A percentile compares a stretch with the other conserved stretches of the same genome.
These are phyloP conservation scores for Archilochus colubris DNA, from an alignment of 2,113 vertebrate species.

Conservation along the genomic window DNA sequence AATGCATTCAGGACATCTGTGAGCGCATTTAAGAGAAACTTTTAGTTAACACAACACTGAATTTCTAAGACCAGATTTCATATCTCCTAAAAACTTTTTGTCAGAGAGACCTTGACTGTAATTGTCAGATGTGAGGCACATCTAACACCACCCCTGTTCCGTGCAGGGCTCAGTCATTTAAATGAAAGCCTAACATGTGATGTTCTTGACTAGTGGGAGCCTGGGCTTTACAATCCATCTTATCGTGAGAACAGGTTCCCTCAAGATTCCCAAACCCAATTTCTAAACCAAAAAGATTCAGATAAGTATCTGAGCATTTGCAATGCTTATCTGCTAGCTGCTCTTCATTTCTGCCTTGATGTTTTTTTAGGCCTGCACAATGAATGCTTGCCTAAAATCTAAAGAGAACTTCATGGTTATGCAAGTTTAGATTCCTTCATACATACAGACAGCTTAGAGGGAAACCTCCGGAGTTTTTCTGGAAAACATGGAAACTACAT, in stretches of 20 bases:
- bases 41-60: background rate
- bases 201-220: background rate
- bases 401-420: background rate
- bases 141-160: background rate
- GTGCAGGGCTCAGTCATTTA: background rate
- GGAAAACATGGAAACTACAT: background rate
- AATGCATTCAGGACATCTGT: background rate
- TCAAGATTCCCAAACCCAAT: slow-evolving; percentile 56
- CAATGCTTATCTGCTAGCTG: slow-evolving; percentile 62
- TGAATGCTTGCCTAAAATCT: slow-evolving; percentile 13
- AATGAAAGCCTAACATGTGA: background rate
- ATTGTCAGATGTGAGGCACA: background rate
- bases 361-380: background rate
- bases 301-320: slow-evolving; percentile 65
- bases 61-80: background rate
- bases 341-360: slow-evolving; percentile 49
- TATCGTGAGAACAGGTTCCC: slow-evolving; percentile 51
- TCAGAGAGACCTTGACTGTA: background rate
- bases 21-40: background rate
- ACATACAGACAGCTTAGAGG: background rate
- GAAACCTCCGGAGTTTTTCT: background rate
- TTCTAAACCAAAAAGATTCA: slow-evolving; percentile 58
- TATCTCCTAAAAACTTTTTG: background rate
- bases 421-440: slow-evolving; percentile 20
- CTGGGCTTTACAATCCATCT: slow-evolving; percentile 13